Base-by-base conservation (phyloP, 2,888 invertebrate species). In the Colostygia pectinataria region DNA sequence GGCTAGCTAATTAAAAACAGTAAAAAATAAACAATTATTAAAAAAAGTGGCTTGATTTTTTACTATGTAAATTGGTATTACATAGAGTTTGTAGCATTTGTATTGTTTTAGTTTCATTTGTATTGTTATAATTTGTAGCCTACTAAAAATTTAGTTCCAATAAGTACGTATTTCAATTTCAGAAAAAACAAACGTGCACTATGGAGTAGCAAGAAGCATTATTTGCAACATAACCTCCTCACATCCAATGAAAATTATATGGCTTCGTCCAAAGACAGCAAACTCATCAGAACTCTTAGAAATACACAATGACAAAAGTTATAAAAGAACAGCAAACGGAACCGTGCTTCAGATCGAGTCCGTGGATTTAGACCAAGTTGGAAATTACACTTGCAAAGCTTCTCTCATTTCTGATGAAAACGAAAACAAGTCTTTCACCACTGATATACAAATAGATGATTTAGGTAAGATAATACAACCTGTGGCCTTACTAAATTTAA, bases 311-410 rank as follows among this genome's bases (percentile, higher is more conserved):
- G 38, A 24, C 7, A 34, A 40, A 3, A 24, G 13, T 2, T 51
- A 40, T 25, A 14, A 5, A 10, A 37, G 54, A 23, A 32, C 38
- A 6, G 5, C 32, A 4, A 32, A 54, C 18, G 46, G 44, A 14
- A 50, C 39, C 5, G 14, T 33, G 10, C 43, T 60, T 2, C 32
- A 15, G 7, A 56, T 58, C 23, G 29, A 14, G 4, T 44, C 23
- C 8, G 44, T 50, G 45, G 52, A 51, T 15, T 18, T 41, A 1
- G 31, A 28, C 0, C 14, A 31, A 5, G 48, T 12, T n/a, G 58
- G 60, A 24, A 50, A 46, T 9, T 53, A 58, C 9, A 54, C 36
- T 1, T 60, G 60, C 25, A 51, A 49, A 46, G 51, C 54, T 1
- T 33, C 42, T 10, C 31, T 57, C 1, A 2, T 37, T 4, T 24